These are phyloP conservation scores for Astreopora myriophthalma DNA, from an alignment of 64 coral and sea anemone genomes.

Conservation along the genomic window DNA sequence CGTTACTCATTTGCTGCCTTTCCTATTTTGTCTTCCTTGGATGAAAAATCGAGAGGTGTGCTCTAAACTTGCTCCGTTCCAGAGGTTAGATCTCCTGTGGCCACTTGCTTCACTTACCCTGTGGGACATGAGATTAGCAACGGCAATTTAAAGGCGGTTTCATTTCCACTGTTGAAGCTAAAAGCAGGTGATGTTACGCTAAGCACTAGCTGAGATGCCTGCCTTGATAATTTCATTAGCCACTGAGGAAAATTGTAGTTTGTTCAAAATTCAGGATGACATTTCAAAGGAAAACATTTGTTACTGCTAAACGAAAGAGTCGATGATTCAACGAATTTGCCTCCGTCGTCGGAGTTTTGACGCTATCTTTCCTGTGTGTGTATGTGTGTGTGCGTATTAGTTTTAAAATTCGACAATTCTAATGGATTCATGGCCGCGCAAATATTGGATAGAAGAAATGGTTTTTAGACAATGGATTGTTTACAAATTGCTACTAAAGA, in stretches of 20 bases:
- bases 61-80: background rate
- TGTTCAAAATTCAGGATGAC: background rate
- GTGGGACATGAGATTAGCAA: slow-evolving; percentile 1
- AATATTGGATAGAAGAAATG: slow-evolving; percentile 45
- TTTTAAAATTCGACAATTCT: background rate
- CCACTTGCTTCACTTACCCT: background rate
- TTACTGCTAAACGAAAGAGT: background rate
- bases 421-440: background rate
- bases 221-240: slow-evolving; percentile 46
- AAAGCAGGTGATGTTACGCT: slow-evolving; percentile 19
- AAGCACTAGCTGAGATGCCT: background rate
- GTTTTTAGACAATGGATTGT: slow-evolving; percentile 48
- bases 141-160: slow-evolving; percentile 28
- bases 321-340: background rate
- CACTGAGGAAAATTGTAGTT: background rate
- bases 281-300: background rate
- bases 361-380: background rate
- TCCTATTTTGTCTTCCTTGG: background rate
- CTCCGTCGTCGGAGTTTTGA: background rate
- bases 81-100: background rate
- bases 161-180: background rate
- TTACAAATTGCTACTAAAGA: slow-evolving; percentile 48
- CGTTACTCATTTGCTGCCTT: background rate
- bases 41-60: background rate
- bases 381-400: background rate